Evolutionary conservation across 2,888 invertebrate genomes (phyloP).

Genomic region (Harpagoxenus sublaevis): DNA sequence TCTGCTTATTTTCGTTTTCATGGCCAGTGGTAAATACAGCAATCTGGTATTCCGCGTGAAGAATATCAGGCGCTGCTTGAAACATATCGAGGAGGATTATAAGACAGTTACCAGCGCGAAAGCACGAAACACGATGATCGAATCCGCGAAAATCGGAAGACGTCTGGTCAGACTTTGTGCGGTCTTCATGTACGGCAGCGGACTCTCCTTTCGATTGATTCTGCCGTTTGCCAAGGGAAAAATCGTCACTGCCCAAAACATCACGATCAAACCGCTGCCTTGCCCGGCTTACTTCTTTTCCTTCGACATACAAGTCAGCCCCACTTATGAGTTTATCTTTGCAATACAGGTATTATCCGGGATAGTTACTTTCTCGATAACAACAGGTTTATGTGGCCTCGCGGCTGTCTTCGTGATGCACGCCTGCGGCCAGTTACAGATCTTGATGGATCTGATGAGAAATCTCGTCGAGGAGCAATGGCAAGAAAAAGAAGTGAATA

Average conservation of each 20-base stretch:
- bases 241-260: conserved; percentile 63
- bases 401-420: conserved; percentile 72
- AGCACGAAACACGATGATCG: conserved; percentile 68
- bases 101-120: conserved; percentile 31
- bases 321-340: conserved; percentile 72
- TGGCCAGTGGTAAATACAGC: conserved; percentile 71
- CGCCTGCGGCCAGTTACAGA: conserved; percentile 73
- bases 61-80: conserved; percentile 64
- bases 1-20: conserved; percentile 68
- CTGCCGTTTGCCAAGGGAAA: conserved; percentile 69
- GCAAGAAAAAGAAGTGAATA: not conserved
- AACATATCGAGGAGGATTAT: conserved; percentile 73
- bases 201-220: conserved; percentile 72
- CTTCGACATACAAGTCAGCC: conserved; percentile 68
- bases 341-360: conserved; percentile 71
- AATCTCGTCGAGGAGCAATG: conserved; percentile 59
- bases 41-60: conserved; percentile 53
- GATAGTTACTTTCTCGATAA: conserved; percentile 69
- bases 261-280: conserved; percentile 67
- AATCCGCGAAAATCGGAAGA: conserved; percentile 69
- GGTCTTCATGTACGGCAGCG: conserved; percentile 73
- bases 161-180: conserved; percentile 66
- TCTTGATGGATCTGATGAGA: conserved; percentile 63
- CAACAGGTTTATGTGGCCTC: conserved; percentile 71
- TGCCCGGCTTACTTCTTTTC: conserved; percentile 66